These are phyloP conservation scores for Linurgus olivaceus DNA, from an alignment of 2,797 vertebrate species.

Conservation along the genomic window DNA sequence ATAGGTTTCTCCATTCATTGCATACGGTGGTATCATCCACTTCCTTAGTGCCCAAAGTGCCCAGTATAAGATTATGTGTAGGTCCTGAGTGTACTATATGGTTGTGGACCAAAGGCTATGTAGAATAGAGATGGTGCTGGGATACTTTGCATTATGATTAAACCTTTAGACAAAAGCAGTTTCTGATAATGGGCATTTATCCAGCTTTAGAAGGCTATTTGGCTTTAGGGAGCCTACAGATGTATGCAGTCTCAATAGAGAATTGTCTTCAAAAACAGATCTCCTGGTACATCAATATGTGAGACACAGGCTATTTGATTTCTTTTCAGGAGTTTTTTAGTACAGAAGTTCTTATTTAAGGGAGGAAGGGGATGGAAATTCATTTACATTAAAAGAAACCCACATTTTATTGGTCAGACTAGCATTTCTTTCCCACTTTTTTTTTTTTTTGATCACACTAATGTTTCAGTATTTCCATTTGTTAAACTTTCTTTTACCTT, in stretches of 20 bases:
- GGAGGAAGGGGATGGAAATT: neutral
- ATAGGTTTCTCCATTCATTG: slow-evolving; percentile 63
- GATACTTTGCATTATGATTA: slow-evolving; percentile 8
- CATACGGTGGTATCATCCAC: slow-evolving; percentile 48
- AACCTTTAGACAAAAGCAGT: slow-evolving; percentile 27
- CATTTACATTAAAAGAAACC: slow-evolving; percentile 18
- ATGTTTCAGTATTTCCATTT: neutral
- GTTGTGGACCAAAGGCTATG: slow-evolving; percentile 42
- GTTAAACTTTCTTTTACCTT: neutral
- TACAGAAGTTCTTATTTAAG: neutral
- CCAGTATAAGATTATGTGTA: neutral
- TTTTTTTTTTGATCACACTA: neutral
- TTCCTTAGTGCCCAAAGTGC: slow-evolving; percentile 18
- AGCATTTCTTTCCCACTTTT: slow-evolving; percentile 11
- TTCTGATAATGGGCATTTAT: slow-evolving; percentile 14
- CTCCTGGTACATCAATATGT: neutral
- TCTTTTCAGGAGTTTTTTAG: neutral
- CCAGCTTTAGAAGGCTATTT: slow-evolving; percentile 28
- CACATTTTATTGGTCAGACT: slow-evolving; percentile 49
- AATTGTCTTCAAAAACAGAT: slow-evolving; percentile 32
- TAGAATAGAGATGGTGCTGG: slow-evolving; percentile 36
- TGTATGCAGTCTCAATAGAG: neutral
- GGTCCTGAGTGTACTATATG: slow-evolving; percentile 15
- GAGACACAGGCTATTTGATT: slow-evolving; percentile 26
- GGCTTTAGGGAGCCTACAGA: slow-evolving; percentile 9